Evolutionary conservation across 2,888 invertebrate genomes (phyloP).

Genomic region (Dynastes hyllus): DNA sequence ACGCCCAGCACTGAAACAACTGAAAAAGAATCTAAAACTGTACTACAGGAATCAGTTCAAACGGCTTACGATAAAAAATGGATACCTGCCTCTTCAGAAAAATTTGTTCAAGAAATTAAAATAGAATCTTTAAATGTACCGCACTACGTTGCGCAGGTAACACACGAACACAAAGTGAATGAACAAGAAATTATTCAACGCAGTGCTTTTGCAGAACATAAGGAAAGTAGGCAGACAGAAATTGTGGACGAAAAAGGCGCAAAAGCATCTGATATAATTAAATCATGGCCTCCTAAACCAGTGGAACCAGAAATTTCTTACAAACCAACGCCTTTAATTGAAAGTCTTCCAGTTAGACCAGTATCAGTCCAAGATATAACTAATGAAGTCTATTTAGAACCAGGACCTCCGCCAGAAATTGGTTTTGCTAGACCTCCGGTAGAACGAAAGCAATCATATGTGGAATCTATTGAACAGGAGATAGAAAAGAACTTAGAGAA

Average conservation of each 20-base stretch:
- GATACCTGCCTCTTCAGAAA: conserved; percentile 49
- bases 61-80: conserved; percentile 48
- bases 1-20: conserved; percentile 59
- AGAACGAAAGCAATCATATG: conserved; percentile 73
- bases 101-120: conserved; percentile 49
- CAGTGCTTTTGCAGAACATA: conserved; percentile 49
- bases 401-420: conserved; percentile 81
- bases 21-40: conserved; percentile 61
- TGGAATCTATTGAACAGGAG: conserved; percentile 75
- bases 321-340: conserved; percentile 62
- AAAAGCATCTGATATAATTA: conserved; percentile 71
- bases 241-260: conserved; percentile 60
- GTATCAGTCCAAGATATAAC: conserved; percentile 71
- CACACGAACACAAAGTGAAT: conserved; percentile 65
- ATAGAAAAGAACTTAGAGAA: conserved; percentile 73
- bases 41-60: conserved; percentile 44
- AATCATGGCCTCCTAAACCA: conserved; percentile 71
- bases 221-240: conserved; percentile 60
- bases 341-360: conserved; percentile 64
- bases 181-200: conserved; percentile 61
- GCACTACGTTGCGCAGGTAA: conserved; percentile 70
- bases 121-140: conserved; percentile 57
- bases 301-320: conserved; percentile 59
- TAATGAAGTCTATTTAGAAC: conserved; percentile 75
- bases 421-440: conserved; percentile 75